Conservation (phyloP, 2,797 vertebrate genomes). For the Allenopithecus nigroviridis region DNA sequence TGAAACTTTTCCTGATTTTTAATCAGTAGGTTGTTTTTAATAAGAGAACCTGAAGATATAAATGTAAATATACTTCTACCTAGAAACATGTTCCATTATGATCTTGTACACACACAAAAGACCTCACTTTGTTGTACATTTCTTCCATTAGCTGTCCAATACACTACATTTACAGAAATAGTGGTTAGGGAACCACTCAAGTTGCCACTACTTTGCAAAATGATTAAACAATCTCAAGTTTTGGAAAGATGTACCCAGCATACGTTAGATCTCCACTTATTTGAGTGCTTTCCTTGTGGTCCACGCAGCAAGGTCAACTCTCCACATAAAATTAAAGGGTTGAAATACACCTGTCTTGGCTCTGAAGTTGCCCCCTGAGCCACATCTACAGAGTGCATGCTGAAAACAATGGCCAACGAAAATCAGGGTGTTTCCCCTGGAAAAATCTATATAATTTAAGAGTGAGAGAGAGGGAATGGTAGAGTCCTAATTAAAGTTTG, state of each 20-base stretch:
- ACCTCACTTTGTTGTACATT: neutral
- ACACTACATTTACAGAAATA: neutral
- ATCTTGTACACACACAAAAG: neutral
- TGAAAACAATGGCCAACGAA: neutral
- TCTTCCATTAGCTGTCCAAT: neutral
- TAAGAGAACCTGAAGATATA: neutral
- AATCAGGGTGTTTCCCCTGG: neutral
- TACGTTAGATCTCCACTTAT: neutral
- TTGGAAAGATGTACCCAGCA: neutral
- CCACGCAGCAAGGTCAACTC: neutral
- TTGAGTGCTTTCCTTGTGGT: neutral
- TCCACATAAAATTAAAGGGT: neutral
- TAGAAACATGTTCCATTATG: neutral
- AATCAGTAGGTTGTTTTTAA: neutral
- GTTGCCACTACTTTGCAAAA: neutral
- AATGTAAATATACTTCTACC: neutral
- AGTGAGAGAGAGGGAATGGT: neutral
- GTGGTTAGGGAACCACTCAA: neutral
- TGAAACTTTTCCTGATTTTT: neutral
- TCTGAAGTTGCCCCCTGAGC: no score
- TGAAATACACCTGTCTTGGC: neutral
- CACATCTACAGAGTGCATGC: no score
- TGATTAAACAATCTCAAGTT: neutral
- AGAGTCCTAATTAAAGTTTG: constrained; percentile 32
- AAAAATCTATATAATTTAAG: constrained; percentile 1